phyloP scores from a whole-genome alignment of 2,797 vertebrate genomes.

The Sebastes minor region DNA sequence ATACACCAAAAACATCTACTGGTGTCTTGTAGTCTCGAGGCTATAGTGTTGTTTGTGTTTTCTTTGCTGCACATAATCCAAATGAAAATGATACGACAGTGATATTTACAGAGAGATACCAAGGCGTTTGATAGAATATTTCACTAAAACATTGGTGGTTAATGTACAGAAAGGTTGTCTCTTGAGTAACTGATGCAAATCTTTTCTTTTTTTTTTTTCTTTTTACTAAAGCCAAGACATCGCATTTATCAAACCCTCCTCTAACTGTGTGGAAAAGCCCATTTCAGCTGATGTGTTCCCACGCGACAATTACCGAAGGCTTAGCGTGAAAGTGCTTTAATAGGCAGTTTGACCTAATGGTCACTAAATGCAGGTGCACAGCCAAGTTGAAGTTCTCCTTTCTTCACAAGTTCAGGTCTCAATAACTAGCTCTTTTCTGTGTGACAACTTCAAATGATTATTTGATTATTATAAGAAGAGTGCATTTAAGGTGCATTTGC shows the following conservation, averaged over 20 bases:
- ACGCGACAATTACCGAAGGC: neutral
- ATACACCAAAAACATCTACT: neutral
- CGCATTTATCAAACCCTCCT: neutral
- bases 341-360: neutral
- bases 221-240: neutral
- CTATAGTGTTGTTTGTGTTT: neutral
- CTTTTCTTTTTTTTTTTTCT: neutral
- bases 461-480: neutral
- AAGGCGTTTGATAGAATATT: neutral
- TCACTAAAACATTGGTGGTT: neutral
- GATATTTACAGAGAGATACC: neutral
- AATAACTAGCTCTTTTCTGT: neutral
- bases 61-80: neutral
- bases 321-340: neutral
- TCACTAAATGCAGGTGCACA: neutral
- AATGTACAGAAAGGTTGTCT: neutral
- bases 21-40: neutral
- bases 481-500: neutral
- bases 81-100: neutral
- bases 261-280: neutral
- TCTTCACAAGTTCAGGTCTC: neutral
- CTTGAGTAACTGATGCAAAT: neutral
- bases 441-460: neutral
- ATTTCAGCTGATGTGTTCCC: slow-evolving; percentile 1
- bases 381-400: neutral